Percentiles rank a stretch among this genome's conserved stretches.
phyloP scores from a whole-genome alignment of 2,888 invertebrate genomes.

The Osmoderma eremita region DNA sequence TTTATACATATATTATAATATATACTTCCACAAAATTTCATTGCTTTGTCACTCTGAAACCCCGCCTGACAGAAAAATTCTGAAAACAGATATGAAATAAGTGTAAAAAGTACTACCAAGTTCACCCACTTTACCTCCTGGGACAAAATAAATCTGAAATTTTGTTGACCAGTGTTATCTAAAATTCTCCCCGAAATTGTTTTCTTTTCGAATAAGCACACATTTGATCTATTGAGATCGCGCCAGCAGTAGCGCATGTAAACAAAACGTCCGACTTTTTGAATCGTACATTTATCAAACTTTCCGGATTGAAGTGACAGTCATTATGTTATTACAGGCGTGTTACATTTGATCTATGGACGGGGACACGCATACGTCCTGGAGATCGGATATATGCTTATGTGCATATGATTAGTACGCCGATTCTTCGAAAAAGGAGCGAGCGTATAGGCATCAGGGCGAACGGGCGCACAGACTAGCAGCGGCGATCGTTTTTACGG shows the following conservation, averaged over 20 bases:
- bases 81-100: no score
- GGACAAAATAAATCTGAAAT: no score
- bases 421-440: conserved; percentile 52
- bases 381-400: neutral
- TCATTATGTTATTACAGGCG: conserved; percentile 63
- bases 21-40: no score
- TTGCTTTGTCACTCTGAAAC: no score
- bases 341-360: conserved; percentile 61
- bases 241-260: conserved; percentile 7
- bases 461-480: conserved; percentile 5
- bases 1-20: no score
- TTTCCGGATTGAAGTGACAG: conserved; percentile 61
- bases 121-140: no score
- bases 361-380: conserved; percentile 46
- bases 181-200: no score
- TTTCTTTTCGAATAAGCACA: no score
- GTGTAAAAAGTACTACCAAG: no score
- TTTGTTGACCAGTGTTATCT: no score
- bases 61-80: no score
- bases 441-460: conserved; percentile 42
- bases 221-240: no score
- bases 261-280: conserved; percentile 38
- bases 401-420: conserved; percentile 43
- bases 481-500: conserved; percentile 52
- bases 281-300: conserved; percentile 56